A percentile compares a stretch with the other conserved stretches of the same genome.
These are phyloP conservation scores for Notoglanidium macrostoma DNA, from an alignment of 2,797 vertebrate genomes.

Conservation along the genomic window DNA sequence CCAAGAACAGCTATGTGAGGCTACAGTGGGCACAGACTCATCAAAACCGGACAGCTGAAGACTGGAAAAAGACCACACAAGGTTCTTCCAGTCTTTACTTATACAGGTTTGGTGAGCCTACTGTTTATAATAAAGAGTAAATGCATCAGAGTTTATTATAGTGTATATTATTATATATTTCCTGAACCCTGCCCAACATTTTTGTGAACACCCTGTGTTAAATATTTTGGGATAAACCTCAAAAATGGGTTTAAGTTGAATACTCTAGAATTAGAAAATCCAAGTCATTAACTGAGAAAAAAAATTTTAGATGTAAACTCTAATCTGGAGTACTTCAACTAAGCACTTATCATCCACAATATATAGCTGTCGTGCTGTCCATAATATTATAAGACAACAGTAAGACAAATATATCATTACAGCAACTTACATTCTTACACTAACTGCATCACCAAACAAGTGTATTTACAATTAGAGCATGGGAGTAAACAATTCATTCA, in stretches of 20 bases:
- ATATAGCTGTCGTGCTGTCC: background rate
- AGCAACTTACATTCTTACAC: background rate
- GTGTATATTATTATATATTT: background rate
- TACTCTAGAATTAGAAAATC: background rate
- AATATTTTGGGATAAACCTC: background rate
- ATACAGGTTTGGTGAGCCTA: background rate
- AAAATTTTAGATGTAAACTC: too few relatives aligned
- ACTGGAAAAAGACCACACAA: constrained; percentile 6
- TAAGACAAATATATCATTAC: too few relatives aligned
- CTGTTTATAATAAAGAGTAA: background rate
- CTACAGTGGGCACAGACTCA: background rate
- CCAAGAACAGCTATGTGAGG: background rate
- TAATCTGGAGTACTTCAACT: too few relatives aligned
- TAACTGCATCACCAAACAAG: background rate
- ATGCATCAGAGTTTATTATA: background rate
- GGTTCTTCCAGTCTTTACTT: background rate
- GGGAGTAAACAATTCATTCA: background rate
- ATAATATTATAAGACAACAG: background rate
- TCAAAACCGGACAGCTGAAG: background rate
- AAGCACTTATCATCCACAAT: background rate
- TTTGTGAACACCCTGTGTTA: background rate
- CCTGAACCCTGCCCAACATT: background rate
- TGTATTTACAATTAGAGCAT: background rate
- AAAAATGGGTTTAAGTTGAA: background rate
- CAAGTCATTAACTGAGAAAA: background rate